Conservation (phyloP, 2,113 vertebrate genomes). For the Chitala chitala region DNA sequence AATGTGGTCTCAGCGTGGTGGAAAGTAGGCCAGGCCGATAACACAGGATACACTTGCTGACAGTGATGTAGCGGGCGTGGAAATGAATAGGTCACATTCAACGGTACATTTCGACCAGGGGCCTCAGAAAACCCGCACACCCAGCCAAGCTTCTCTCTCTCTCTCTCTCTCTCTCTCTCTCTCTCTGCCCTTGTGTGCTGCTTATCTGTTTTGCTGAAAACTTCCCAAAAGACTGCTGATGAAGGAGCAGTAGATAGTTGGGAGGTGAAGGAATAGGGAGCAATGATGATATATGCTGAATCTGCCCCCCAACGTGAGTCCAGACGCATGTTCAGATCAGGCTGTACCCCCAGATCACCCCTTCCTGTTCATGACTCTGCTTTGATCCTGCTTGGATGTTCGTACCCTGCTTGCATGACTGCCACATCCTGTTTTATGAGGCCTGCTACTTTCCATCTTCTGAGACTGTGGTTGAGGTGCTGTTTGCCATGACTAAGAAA, state of each 20-base stretch:
- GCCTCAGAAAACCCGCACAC: not conserved
- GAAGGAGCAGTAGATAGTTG: not conserved
- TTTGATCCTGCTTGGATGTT: not conserved
- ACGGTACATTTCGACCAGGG: not conserved
- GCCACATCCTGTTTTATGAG: too few relatives aligned
- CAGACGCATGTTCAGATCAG: not conserved
- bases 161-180: not conserved
- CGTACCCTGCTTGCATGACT: not conserved
- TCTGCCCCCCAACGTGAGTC: not conserved
- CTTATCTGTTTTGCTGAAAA: constrained; percentile 7
- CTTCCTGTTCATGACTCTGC: too few relatives aligned
- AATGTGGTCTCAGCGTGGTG: not conserved
- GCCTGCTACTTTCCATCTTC: too few relatives aligned
- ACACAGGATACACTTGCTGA: constrained; percentile 27
- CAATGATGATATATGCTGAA: too few relatives aligned
- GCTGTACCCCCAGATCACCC: not conserved
- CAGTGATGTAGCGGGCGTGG: constrained; percentile 23
- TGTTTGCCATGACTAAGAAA: too few relatives aligned
- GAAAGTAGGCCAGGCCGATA: constrained; percentile 19
- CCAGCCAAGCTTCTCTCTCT: not conserved
- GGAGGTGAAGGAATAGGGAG: not conserved
- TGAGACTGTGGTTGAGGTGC: too few relatives aligned
- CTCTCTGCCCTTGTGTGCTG: constrained; percentile 10
- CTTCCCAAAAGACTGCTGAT: not conserved
- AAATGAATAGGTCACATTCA: constrained; percentile 29